Conservation (phyloP, 2,113 vertebrate species). For the Passer domesticus region DNA sequence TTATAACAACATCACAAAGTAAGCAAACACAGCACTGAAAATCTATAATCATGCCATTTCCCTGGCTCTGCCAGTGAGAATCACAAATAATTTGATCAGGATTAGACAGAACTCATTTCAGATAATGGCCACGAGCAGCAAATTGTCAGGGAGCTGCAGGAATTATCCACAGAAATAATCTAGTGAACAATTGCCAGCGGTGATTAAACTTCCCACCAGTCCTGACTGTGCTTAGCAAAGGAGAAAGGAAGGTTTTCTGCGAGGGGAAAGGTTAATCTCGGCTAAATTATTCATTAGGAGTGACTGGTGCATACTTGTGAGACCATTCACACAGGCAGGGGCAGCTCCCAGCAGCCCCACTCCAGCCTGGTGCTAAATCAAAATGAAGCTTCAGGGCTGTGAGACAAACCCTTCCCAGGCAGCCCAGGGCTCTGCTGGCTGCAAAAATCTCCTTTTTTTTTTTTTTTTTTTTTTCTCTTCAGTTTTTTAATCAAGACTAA, state of each 20-base stretch:
- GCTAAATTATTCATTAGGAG: not conserved
- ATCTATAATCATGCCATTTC: not conserved
- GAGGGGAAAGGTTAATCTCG: conserved; percentile 14
- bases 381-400: not conserved
- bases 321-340: not conserved
- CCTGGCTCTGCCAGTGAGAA: not conserved
- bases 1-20: not conserved
- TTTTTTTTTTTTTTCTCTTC: no score
- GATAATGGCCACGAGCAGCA: not conserved
- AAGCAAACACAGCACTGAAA: conserved; percentile 27
- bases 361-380: not conserved
- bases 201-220: not conserved
- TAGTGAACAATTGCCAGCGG: not conserved
- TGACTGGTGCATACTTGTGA: not conserved
- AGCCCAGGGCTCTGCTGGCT: not conserved
- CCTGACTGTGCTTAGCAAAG: not conserved
- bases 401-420: not conserved
- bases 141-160: not conserved
- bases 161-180: not conserved
- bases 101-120: not conserved
- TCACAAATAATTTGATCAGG: not conserved
- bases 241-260: not conserved
- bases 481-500: not conserved
- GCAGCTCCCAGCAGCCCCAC: not conserved
- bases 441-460: not conserved